Base-by-base conservation (phyloP, 2,113 vertebrate species). In the Helogale parvula region DNA sequence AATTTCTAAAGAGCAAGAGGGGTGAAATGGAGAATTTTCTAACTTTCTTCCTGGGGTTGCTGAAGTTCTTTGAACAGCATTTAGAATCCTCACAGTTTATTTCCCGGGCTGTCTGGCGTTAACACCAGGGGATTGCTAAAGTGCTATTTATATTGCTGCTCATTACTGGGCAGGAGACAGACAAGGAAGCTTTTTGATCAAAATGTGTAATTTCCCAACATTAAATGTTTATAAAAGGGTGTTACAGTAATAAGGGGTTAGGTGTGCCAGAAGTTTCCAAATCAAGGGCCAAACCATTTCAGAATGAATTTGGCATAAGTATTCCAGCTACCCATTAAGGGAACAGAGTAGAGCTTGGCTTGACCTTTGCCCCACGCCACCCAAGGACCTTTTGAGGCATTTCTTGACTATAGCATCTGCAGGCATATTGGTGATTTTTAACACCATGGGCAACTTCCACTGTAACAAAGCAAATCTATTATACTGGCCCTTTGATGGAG, bases 191-290 rank as follows among this genome's bases (percentile, higher is more conserved):
- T 77, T 94, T 96, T 94, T 74, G 38, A 90, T 94, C 50, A 81
- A 96, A 96, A 96, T 38, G 41, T 93, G 50, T 94, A 90, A 96
- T 93, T 98, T 95, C 82, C 93, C 77, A 93, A 95, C 38, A 90
- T 82, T 72, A 88, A 79, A 90, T 92, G 69, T 94, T 92, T 96
- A 83, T 95, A 66, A 96, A 97, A 90, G 16, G 50, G 68, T 90
- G 29, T 95, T 92, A 65, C 23, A 74, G 88, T 94, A 93, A 96
- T 91, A 96, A 93, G 63, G 52, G 54, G 29, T 69, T 94, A 85
- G 50, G 45, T 86, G 77, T 88, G 63, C 85, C 92, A 88, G 38
- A 85, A 82, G 41, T 93, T 98, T 97, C 92, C 90, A 96, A 94
- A 91, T 81, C 81, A 94, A 96, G 63, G 41, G 47, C 93, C 88